These are phyloP conservation scores for Yponomeuta malinellus DNA, from an alignment of 2,888 invertebrate species.

Conservation along the genomic window DNA sequence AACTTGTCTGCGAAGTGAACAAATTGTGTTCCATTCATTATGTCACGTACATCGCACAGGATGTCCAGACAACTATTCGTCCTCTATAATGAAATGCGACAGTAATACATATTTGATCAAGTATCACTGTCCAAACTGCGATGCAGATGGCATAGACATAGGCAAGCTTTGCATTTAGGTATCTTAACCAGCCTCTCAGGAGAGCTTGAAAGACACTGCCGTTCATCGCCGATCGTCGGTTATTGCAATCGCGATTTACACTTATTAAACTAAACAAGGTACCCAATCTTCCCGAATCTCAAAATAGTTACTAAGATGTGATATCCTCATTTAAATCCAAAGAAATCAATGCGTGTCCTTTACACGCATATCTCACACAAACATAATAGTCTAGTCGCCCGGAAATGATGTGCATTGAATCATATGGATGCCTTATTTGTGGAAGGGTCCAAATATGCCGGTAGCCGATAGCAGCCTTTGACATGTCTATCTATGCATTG, in stretches of 20 bases:
- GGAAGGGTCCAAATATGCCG: conserved; percentile 28
- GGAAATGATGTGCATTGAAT: conserved; percentile 62
- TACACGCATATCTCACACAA: not conserved
- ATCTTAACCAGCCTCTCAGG: no score
- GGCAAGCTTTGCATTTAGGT: no score
- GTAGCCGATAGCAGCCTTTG: conserved; percentile 22
- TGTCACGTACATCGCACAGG: not conserved
- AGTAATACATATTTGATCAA: no score
- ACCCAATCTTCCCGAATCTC: no score
- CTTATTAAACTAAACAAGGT: no score
- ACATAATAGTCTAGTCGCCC: conserved; percentile 30
- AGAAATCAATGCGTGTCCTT: not conserved
- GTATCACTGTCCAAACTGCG: no score
- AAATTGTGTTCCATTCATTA: not conserved
- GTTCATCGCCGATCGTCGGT: no score
- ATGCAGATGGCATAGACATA: no score
- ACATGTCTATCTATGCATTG: not conserved
- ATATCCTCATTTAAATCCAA: conserved; percentile 9
- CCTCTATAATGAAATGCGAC: not conserved
- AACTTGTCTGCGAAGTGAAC: not conserved
- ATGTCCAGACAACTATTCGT: not conserved
- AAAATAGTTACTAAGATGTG: no score
- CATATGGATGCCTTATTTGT: conserved; percentile 37
- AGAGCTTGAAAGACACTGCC: no score
- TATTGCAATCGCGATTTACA: no score